A percentile compares a stretch with the other conserved stretches of the same genome.
These are phyloP conservation scores for Erethizon dorsatum DNA, from an alignment of 2,797 vertebrate genomes.

Conservation along the genomic window DNA sequence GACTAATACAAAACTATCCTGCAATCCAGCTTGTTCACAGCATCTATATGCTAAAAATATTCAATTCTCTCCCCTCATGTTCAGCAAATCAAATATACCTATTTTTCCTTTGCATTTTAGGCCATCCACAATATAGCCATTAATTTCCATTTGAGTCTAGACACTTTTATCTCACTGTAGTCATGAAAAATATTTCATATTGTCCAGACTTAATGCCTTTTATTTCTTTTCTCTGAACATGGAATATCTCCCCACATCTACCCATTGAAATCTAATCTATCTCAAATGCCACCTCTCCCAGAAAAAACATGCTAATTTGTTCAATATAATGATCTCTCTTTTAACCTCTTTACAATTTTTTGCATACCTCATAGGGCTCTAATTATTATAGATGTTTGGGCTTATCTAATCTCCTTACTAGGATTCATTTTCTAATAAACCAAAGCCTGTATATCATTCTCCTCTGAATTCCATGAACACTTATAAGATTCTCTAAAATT, in stretches of 20 bases:
- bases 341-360: not conserved
- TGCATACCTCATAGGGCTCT: not conserved
- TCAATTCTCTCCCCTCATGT: not conserved
- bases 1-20: not conserved
- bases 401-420: not conserved
- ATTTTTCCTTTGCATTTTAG: not conserved
- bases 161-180: not conserved
- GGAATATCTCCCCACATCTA: not conserved
- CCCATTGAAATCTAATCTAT: not conserved
- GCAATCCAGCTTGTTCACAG: not conserved
- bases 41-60: not conserved
- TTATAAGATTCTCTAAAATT: constrained; percentile 23
- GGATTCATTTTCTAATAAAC: not conserved
- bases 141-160: not conserved
- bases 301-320: constrained; percentile 6
- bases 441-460: not conserved
- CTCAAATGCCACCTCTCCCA: not conserved
- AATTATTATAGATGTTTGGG: not conserved
- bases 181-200: not conserved
- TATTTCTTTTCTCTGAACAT: not conserved
- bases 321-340: not conserved
- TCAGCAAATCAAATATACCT: constrained; percentile 10
- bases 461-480: not conserved
- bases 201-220: constrained; percentile 33
- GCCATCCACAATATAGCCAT: not conserved